These are phyloP conservation scores for Nomada flava DNA, from an alignment of 2,888 invertebrate genomes.

Conservation along the genomic window DNA sequence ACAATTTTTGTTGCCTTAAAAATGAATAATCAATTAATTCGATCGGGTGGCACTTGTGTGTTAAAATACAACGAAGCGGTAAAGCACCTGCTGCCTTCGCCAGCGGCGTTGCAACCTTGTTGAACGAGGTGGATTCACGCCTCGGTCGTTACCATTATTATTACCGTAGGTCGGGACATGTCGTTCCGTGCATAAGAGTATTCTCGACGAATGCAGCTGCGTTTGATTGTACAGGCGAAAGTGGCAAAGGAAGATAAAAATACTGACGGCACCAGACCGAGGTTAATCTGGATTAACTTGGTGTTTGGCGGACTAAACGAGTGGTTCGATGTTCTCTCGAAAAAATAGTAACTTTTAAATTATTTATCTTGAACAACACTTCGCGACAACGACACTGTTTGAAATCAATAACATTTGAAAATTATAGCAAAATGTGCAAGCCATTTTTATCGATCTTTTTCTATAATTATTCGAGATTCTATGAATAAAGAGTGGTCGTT, in stretches of 20 bases:
- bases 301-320: slow-evolving; percentile 9
- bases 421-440: no score
- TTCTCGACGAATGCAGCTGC: background rate
- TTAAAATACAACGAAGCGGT: slow-evolving; percentile 18
- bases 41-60: background rate
- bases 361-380: background rate
- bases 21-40: no score
- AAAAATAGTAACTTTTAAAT: background rate
- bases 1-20: no score
- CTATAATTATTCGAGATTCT: background rate
- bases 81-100: slow-evolving; percentile 50
- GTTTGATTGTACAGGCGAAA: slow-evolving; percentile 11
- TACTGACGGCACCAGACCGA: background rate
- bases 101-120: slow-evolving; percentile 48
- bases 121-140: slow-evolving; percentile 54
- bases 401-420: no score
- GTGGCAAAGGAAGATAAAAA: background rate
- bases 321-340: background rate
- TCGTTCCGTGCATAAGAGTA: slow-evolving; percentile 17
- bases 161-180: slow-evolving; percentile 62
- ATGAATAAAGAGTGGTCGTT: background rate
- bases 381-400: no score
- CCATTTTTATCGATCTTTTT: no score
- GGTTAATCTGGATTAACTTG: background rate
- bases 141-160: slow-evolving; percentile 61